Evolutionary conservation across 2,888 invertebrate genomes (phyloP).

Genomic region (Pristionchus entomophagus): DNA sequence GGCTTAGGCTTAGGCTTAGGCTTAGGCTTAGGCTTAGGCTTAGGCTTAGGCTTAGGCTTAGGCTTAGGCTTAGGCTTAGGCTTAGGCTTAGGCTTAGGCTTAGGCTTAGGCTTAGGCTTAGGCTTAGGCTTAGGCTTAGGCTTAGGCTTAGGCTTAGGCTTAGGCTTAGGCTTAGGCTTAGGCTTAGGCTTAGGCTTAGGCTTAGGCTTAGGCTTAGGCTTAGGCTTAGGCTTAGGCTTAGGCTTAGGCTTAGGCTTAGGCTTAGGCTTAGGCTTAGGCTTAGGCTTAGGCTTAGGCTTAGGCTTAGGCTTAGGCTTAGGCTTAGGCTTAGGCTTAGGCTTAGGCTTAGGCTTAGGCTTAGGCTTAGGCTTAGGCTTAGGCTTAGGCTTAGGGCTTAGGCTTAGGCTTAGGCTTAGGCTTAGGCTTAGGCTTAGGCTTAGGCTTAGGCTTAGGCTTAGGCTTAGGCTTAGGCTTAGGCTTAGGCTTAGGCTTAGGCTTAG

Average conservation of each 20-base stretch:
- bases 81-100: neutral
- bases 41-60: conserved; percentile 11
- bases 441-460: conserved; percentile 11
- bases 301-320: neutral
- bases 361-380: conserved; percentile 11
- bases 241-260: neutral
- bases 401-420: conserved; percentile 11
- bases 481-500: conserved; percentile 51
- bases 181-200: neutral
- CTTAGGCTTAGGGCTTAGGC: neutral
- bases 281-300: conserved; percentile 11
- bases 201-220: conserved; percentile 11
- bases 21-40: conserved; percentile 11
- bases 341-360: conserved; percentile 11
- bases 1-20: conserved; percentile 4
- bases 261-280: neutral
- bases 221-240: conserved; percentile 11
- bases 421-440: conserved; percentile 11
- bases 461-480: conserved; percentile 42
- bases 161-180: conserved; percentile 11
- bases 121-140: conserved; percentile 11
- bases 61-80: conserved; percentile 11
- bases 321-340: conserved; percentile 11
- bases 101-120: neutral
- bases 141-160: conserved; percentile 11